phyloP scores from a whole-genome alignment of 2,797 vertebrate species.

The Scarus forsteni region DNA sequence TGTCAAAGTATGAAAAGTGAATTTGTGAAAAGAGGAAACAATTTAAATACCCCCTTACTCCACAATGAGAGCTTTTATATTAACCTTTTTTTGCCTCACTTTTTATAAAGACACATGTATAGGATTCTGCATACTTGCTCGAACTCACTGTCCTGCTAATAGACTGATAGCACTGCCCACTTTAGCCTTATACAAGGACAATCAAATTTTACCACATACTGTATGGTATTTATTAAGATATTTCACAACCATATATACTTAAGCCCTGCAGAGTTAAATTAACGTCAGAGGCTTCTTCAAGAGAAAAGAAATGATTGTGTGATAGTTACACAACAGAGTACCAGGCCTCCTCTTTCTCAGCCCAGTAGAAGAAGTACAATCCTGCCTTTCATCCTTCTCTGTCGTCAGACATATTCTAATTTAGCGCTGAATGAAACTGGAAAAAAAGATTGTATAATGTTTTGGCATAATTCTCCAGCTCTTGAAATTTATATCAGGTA shows the following conservation, averaged over 20 bases:
- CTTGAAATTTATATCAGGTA: too few species aligned
- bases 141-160: neutral
- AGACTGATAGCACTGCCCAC: neutral
- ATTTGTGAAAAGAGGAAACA: too few species aligned
- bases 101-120: too few species aligned
- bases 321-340: conserved; percentile 1
- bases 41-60: too few species aligned
- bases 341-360: neutral
- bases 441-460: too few species aligned
- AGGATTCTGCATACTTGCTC: too few species aligned
- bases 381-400: neutral
- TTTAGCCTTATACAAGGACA: neutral
- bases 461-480: too few species aligned
- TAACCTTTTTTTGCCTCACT: too few species aligned
- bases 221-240: neutral
- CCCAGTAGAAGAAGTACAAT: neutral
- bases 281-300: conserved; percentile 5
- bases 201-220: neutral
- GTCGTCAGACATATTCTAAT: neutral
- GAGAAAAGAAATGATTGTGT: conserved; percentile 19
- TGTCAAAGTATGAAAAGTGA: too few species aligned
- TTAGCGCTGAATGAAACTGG: too few species aligned
- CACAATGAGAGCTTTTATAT: too few species aligned
- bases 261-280: neutral
- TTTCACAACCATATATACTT: neutral